Evolutionary conservation across 2,888 invertebrate genomes (phyloP).

Genomic region (Lumbricus terrestris): DNA sequence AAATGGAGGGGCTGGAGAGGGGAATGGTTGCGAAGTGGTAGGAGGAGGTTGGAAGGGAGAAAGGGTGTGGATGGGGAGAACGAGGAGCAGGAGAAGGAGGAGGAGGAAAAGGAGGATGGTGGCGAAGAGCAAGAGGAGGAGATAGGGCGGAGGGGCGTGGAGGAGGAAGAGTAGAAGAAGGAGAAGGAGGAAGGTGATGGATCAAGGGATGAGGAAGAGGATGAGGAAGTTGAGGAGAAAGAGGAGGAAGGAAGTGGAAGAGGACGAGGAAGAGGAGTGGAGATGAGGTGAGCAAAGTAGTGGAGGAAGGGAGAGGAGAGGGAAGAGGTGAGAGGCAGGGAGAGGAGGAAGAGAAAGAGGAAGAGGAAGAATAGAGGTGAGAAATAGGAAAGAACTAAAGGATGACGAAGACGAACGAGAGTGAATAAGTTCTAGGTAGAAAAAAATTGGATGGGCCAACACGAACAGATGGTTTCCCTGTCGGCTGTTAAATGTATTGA

Average conservation of each 20-base stretch:
- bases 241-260: not conserved
- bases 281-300: not conserved
- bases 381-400: not conserved
- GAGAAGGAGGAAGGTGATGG: too few species aligned
- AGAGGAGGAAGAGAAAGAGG: not conserved
- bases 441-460: not conserved
- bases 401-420: not conserved
- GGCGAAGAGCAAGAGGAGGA: too few species aligned
- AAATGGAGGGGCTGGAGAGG: not conserved
- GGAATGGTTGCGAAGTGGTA: too few species aligned
- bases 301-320: not conserved
- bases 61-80: not conserved
- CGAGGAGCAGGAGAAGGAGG: too few species aligned
- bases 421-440: not conserved
- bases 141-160: too few species aligned
- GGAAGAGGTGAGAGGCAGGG: not conserved
- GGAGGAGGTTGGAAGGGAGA: not conserved
- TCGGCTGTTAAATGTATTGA: constrained; percentile 3
- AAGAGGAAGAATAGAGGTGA: not conserved
- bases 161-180: too few species aligned
- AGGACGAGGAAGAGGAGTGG: not conserved
- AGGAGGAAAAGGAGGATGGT: too few species aligned
- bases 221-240: not conserved
- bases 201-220: too few species aligned
- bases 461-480: not conserved